Conservation (phyloP, 2,797 vertebrate species). For the Malacoctenus gilli region DNA sequence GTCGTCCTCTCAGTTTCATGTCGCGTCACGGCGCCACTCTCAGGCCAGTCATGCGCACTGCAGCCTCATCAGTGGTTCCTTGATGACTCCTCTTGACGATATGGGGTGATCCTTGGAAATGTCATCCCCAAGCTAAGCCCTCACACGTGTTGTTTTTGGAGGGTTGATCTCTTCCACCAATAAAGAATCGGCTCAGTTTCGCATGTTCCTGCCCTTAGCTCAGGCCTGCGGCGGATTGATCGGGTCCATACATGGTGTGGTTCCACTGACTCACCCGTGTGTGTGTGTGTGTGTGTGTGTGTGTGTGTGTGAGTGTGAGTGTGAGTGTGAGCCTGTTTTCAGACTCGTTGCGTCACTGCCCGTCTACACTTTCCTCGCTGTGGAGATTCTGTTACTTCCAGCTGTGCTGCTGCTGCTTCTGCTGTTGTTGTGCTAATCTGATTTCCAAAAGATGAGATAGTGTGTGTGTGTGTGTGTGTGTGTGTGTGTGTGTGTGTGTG, state of each 20-base stretch:
- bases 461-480: slow-evolving; percentile 6
- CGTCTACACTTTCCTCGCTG: slow-evolving; percentile 37
- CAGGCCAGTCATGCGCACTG: too few relatives aligned
- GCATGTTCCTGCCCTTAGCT: slow-evolving; percentile 14
- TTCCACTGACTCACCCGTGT: slow-evolving; percentile 21
- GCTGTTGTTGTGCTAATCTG: slow-evolving; percentile 51
- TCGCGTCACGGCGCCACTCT: too few relatives aligned
- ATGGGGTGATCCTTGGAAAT: too few relatives aligned
- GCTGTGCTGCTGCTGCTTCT: slow-evolving; percentile 52
- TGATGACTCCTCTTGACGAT: too few relatives aligned
- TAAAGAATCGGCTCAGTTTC: too few relatives aligned
- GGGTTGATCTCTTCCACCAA: too few relatives aligned
- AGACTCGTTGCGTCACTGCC: slow-evolving; percentile 34
- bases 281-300: slow-evolving; percentile 7
- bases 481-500: slow-evolving; percentile 11
- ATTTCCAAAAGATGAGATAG: slow-evolving; percentile 58
- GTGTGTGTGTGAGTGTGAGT: not conserved
- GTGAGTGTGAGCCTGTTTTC: slow-evolving; percentile 11
- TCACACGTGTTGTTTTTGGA: too few relatives aligned
- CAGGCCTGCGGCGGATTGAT: slow-evolving; percentile 27
- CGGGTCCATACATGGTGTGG: slow-evolving; percentile 42
- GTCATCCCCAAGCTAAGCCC: too few relatives aligned
- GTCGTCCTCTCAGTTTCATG: too few relatives aligned
- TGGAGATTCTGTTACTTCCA: slow-evolving; percentile 56
- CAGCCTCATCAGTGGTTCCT: too few relatives aligned